These are phyloP conservation scores for Eutolmus rufibarbis DNA, from an alignment of 2,888 invertebrate genomes.

Conservation along the genomic window DNA sequence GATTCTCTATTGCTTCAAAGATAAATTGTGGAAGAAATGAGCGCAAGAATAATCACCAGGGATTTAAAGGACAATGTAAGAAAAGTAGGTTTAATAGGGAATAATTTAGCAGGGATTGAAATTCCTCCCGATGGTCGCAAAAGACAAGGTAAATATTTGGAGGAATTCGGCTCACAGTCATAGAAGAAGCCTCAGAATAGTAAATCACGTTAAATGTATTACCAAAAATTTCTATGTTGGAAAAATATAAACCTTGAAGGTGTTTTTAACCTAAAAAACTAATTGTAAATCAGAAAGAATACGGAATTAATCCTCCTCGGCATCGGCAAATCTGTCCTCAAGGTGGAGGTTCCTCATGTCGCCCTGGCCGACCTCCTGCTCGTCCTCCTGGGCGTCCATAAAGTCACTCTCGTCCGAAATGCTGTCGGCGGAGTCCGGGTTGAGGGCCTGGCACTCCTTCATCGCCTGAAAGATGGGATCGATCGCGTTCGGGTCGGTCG, in stretches of 20 bases:
- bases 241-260: constrained; percentile 1
- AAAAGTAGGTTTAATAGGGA: too few species aligned
- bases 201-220: neutral
- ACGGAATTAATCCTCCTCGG: constrained; percentile 53
- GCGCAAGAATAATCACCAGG: too few species aligned
- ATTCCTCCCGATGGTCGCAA: neutral
- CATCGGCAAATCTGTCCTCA: constrained; percentile 60
- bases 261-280: neutral
- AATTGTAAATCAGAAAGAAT: neutral
- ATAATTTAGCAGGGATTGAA: too few species aligned
- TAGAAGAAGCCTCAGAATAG: neutral
- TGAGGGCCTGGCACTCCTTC: constrained; percentile 78
- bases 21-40: too few species aligned
- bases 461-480: constrained; percentile 77
- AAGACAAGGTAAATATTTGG: neutral
- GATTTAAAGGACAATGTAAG: too few species aligned
- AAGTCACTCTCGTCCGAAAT: constrained; percentile 60
- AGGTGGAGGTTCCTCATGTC: constrained; percentile 60
- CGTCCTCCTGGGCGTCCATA: constrained; percentile 56
- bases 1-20: too few species aligned
- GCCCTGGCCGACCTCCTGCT: constrained; percentile 52
- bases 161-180: neutral
- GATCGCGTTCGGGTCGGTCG: constrained; percentile 69
- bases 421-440: constrained; percentile 77
- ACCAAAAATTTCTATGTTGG: neutral